Evolutionary conservation across 2,113 vertebrate genomes (phyloP), one percentile per base, ranked within the genome.

Genomic region (Centropus unirufus): DNA sequence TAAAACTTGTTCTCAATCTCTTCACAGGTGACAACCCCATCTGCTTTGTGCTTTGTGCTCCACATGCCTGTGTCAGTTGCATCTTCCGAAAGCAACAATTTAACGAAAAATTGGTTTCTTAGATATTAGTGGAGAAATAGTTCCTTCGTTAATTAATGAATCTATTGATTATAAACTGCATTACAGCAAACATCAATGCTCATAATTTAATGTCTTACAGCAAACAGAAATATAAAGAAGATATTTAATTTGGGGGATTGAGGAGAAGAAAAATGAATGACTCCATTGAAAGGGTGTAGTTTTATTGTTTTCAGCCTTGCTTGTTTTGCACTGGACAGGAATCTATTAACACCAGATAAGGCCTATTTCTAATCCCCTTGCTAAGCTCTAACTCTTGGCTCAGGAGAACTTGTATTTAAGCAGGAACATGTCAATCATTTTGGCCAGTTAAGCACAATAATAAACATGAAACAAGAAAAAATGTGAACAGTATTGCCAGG

Each of bases 1-100:
- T 93, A 42, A 89, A 94, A 83, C 29, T 87, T 52, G 22, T 87
- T 95, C 96, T 92, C 63, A n/a, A 2, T 73, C 88, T 90, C 61
- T 83, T 82, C 87, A 72, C 52, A 92, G 81, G 84, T 87, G 75
- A 90, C 39, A 94, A 81, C 20, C 55, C 93, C 95, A 96, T 91
- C 58, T 88, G 92, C 72, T 83, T 61, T 58, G 64, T 61, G 40
- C 61, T 61, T 58, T 46, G 27, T 81, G 18, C 67, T 72, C 55
- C 36, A 4, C 4, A 49, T 49, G 32, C 9, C 57, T 66, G 18
- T 85, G 46, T 84, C 72, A 78, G 9, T 77, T 78, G 21, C 15
- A 93, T 67, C 57, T 91, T 87, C 39, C 83, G 51, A 83, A 88
- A 89, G 21, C 36, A 87, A 22, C 44, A 74, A n/a, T 89, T 87